Evolutionary conservation across 2,797 vertebrate genomes (phyloP), one percentile per base, ranked within the genome.

Genomic region (Cuniculus paca): DNA sequence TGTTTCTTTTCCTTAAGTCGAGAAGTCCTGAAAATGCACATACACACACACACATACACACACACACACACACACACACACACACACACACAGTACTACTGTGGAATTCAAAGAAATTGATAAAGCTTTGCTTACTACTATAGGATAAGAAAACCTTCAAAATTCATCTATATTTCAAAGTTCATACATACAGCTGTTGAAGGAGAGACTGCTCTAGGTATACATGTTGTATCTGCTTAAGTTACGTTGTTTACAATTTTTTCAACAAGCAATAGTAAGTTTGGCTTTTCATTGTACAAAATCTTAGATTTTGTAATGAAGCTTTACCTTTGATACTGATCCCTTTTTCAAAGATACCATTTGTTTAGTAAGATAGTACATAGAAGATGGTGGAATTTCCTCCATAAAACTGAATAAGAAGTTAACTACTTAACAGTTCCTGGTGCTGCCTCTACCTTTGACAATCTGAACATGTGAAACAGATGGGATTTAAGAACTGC

Each of bases 251-350:
- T 28, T 78, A 10, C 5, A 92, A 22, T 60, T 88, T 68, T 58
- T 84, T 92, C 63, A 95, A 45, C 54, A 92, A 60, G 56, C 72
- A 94, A 36, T n/a, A 4, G 34, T 56, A 78, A 39, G 10, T 45
- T 48, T 88, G 86, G n/a, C 45, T 94, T 8, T 58, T 54, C 34
- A 86, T 84, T 20, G 2, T 82, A 11, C 80, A 68, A 78, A 50
- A 79, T 26, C 91, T 90, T 86, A 24, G 20, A 80, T 96, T 96
- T 94, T 90, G 56, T 56, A 72, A 79, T 63, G 45, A 91, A 86
- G 79, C 12, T 88, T 87, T 14, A 65, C 61, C 31, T 42, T 95
- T 61, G 83, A 58, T 28, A 42, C 28, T 82, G 70, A 50, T 72
- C 70, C 60, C 12, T 50, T 36, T 91, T 84, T 95, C n/a, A 81